Conservation (phyloP, 2,797 vertebrate species). For the Notolepis coatsorum region DNA sequence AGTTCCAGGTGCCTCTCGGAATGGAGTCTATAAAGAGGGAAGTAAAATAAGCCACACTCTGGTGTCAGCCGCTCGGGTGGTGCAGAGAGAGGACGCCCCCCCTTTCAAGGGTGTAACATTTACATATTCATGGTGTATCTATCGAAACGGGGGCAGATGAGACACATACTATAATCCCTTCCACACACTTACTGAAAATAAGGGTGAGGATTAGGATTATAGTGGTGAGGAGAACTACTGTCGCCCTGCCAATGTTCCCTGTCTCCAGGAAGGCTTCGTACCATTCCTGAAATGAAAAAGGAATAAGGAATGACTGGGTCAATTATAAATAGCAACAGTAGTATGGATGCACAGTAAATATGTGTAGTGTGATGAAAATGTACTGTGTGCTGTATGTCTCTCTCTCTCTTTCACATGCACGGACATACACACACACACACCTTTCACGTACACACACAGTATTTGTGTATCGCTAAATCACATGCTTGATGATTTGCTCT, state of each 20-base stretch:
- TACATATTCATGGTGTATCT: too few relatives aligned
- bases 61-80: background rate
- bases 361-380: background rate
- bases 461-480: too few relatives aligned
- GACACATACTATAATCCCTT: constrained; percentile 35
- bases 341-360: background rate
- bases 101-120: constrained; percentile 26
- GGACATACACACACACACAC: background rate
- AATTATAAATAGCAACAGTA: background rate
- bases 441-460: too few relatives aligned
- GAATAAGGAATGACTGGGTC: constrained; percentile 6
- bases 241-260: constrained; percentile 49
- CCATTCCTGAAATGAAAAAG: constrained; percentile 40
- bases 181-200: constrained; percentile 57
- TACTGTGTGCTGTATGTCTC: background rate
- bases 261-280: constrained; percentile 13
- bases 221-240: constrained; percentile 36
- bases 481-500: too few relatives aligned
- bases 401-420: background rate
- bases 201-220: constrained; percentile 50
- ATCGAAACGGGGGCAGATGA: constrained; percentile 22
- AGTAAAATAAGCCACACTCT: constrained; percentile 1
- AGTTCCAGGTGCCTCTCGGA: background rate
- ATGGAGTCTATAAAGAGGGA: constrained; percentile 10
- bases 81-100: background rate